Conservation (phyloP, 2,797 vertebrate species). For the Smutsia gigantea region DNA sequence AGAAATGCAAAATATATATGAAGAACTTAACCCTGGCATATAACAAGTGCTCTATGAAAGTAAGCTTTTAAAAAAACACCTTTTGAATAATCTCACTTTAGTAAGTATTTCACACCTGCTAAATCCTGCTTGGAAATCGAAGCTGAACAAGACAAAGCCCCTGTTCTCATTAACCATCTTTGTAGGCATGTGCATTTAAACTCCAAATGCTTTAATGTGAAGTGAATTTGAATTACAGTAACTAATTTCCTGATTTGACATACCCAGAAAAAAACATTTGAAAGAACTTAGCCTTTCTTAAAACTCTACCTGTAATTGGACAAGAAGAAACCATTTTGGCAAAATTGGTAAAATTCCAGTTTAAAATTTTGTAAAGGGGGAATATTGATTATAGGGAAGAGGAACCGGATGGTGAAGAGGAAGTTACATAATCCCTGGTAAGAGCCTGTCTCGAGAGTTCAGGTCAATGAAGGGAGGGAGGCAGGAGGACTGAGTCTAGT, state of each 20-base stretch:
- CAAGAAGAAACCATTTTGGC: constrained; percentile 18
- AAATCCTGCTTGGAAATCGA: constrained; percentile 34
- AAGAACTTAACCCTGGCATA: constrained; percentile 1
- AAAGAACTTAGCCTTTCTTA: constrained; percentile 45
- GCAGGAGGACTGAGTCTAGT: not conserved
- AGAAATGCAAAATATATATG: constrained; percentile 26
- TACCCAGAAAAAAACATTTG: constrained; percentile 5
- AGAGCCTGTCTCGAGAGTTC: constrained; percentile 28
- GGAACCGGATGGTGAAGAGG: constrained; percentile 68
- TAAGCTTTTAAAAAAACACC: not conserved
- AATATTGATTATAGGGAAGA: constrained; percentile 28
- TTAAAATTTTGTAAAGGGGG: constrained; percentile 38
- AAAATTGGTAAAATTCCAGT: not conserved
- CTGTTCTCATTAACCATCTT: not conserved
- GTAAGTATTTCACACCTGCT: constrained; percentile 17
- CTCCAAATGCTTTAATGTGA: not conserved
- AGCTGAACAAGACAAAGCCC: constrained; percentile 16
- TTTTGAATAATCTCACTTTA: constrained; percentile 39
- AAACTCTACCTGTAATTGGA: constrained; percentile 13
- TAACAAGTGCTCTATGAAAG: not conserved
- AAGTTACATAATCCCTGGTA: constrained; percentile 56
- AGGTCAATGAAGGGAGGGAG: not conserved
- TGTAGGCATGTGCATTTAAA: not conserved
- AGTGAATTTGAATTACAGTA: not conserved
- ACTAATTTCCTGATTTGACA: not conserved